Percentiles rank a stretch among this genome's conserved stretches.
Conservation (phyloP, 2,113 vertebrate genomes). For the Sprattus sprattus region DNA sequence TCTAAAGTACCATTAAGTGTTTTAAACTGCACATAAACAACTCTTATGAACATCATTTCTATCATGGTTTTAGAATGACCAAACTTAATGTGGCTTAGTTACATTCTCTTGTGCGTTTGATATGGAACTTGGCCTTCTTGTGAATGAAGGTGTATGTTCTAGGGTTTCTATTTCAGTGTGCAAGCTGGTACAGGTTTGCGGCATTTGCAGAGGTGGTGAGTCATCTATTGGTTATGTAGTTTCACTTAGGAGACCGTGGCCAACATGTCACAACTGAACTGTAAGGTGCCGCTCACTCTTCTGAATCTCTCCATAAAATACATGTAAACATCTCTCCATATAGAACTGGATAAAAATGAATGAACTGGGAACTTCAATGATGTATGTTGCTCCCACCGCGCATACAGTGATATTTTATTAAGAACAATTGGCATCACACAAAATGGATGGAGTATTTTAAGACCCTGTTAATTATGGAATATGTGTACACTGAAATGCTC, state of each 20-base stretch:
- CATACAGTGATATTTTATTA: constrained; percentile 5
- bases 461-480: constrained; percentile 7
- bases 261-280: background rate
- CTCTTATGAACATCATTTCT: background rate
- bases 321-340: too few relatives aligned
- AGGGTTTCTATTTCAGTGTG: constrained; percentile 10
- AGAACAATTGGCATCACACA: background rate
- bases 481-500: background rate
- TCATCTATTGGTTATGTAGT: background rate
- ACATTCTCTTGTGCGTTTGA: background rate
- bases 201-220: background rate
- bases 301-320: background rate
- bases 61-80: background rate
- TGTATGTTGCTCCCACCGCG: background rate
- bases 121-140: background rate
- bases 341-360: background rate
- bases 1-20: background rate
- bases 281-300: background rate
- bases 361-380: background rate
- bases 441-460: background rate
- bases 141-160: background rate
- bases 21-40: background rate
- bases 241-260: background rate
- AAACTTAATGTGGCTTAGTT: background rate
- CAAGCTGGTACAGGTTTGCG: background rate